These are phyloP conservation scores for Drosophila tanythrix DNA, from an alignment of 2,888 invertebrate species.

Conservation along the genomic window DNA sequence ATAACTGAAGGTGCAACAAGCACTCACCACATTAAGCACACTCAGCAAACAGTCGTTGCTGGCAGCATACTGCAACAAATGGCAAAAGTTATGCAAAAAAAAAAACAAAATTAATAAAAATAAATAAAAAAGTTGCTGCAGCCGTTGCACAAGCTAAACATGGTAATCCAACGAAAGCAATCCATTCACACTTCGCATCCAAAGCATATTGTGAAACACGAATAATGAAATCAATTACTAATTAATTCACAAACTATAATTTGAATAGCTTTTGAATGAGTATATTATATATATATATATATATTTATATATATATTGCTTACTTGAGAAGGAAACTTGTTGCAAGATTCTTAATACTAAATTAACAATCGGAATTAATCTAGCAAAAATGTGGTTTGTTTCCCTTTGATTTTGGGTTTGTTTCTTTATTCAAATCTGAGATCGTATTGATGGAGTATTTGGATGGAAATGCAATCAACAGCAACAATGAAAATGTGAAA, in stretches of 20 bases:
- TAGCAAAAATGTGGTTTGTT: neutral
- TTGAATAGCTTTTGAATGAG: neutral
- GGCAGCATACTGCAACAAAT: constrained; percentile 34
- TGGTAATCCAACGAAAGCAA: neutral
- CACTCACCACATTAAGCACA: neutral
- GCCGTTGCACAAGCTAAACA: neutral
- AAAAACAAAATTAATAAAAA: neutral
- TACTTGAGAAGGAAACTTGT: too few relatives aligned
- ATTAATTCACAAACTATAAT: neutral
- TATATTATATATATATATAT: neutral
- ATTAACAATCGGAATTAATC: neutral
- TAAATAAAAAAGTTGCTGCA: neutral
- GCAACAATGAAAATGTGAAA: neutral
- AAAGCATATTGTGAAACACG: neutral
- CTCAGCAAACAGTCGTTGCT: constrained; percentile 6
- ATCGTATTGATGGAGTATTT: neutral
- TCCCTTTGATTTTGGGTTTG: neutral
- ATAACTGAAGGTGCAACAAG: constrained; percentile 12
- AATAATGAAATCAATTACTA: too few relatives aligned
- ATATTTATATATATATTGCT: neutral
- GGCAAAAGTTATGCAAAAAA: constrained; percentile 28
- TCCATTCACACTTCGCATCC: neutral
- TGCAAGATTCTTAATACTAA: neutral
- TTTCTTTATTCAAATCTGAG: neutral
- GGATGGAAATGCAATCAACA: neutral